Evolutionary conservation across 2,888 invertebrate species (phyloP), one percentile per base, ranked within the genome.

Genomic region (Isoperla grammatica): DNA sequence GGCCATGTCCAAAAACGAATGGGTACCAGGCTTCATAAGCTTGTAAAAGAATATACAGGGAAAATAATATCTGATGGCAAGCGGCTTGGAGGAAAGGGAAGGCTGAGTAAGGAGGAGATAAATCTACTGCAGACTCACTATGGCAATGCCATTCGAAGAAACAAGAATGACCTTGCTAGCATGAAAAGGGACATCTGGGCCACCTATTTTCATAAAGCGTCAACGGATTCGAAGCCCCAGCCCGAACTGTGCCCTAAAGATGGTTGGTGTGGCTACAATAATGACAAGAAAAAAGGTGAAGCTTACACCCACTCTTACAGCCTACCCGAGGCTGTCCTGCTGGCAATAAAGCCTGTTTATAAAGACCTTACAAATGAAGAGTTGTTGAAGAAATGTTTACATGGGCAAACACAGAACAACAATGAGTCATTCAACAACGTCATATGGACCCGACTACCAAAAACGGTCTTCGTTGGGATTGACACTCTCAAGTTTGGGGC

Each of bases 191-290:
- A n/a, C n/a, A n/a, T n/a, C n/a, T n/a, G n/a, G n/a, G n/a, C n/a
- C n/a, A n/a, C 35, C 9, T 65, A 61, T 39, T 59, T 45, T 43
- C 65, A 65, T 53, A 56, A 57, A 12, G 39, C 17, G 12, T 65
- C 64, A 9, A 58, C 58, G 17, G 53, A 64, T 49, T 57, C 56
- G 11, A 62, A 61, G 4, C 63, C 63, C 9, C 37, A 39, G 20
- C 63, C 63, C 54, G 19, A 23, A n/a, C 49, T 61, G 23, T 60
- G n/a, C n/a, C n/a, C n/a, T n/a, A n/a, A n/a, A n/a, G n/a, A n/a
- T n/a, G n/a, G n/a, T n/a, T n/a, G n/a, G 63, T 61, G 61, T 37
- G 37, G 19, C 19, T 64, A 23, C 20, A 50, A 61, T 12, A 42
- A 19, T 19, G 29, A 50, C n/a, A 13, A 45, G 3, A 3, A 20